A percentile compares a stretch with the other conserved stretches of the same genome.
phyloP scores from a whole-genome alignment of 2,888 invertebrate species.

The Gasteruption jaculator region DNA sequence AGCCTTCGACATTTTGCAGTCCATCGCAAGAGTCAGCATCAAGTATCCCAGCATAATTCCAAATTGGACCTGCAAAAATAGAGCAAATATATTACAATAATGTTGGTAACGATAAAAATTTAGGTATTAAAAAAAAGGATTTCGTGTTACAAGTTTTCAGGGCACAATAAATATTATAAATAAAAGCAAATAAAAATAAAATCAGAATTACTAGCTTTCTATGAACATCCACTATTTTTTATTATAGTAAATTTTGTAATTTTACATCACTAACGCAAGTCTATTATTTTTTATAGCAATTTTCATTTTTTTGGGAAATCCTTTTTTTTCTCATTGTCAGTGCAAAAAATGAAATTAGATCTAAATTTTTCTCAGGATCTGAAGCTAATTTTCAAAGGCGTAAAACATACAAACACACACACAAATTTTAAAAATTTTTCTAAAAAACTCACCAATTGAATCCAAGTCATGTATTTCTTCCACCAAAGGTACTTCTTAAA shows the following conservation, averaged over 20 bases:
- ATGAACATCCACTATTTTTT: too few species aligned
- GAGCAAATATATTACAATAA: constrained; percentile 7
- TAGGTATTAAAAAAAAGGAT: neutral
- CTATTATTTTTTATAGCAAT: too few species aligned
- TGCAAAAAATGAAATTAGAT: too few species aligned
- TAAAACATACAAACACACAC: too few species aligned
- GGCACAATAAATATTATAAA: neutral
- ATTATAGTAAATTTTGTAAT: too few species aligned
- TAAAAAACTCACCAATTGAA: constrained; percentile 72
- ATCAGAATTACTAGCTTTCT: too few species aligned
- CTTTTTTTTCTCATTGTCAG: too few species aligned
- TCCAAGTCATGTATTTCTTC: constrained; percentile 78
- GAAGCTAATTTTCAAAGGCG: neutral
- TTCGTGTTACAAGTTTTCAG: neutral
- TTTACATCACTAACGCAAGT: too few species aligned
- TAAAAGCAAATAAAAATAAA: neutral
- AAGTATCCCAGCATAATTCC: constrained; percentile 64
- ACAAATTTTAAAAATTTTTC: neutral
- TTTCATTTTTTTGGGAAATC: too few species aligned
- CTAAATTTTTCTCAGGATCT: too few species aligned
- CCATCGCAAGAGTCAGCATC: constrained; percentile 54
- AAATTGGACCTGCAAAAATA: constrained; percentile 61
- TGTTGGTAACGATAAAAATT: constrained; percentile 1
- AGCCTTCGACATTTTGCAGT: constrained; percentile 57
- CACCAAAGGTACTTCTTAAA: constrained; percentile 76